Evolutionary conservation across 2,888 invertebrate genomes (phyloP), one percentile per base, ranked within the genome.

Genomic region (Stegophylla sp.): DNA sequence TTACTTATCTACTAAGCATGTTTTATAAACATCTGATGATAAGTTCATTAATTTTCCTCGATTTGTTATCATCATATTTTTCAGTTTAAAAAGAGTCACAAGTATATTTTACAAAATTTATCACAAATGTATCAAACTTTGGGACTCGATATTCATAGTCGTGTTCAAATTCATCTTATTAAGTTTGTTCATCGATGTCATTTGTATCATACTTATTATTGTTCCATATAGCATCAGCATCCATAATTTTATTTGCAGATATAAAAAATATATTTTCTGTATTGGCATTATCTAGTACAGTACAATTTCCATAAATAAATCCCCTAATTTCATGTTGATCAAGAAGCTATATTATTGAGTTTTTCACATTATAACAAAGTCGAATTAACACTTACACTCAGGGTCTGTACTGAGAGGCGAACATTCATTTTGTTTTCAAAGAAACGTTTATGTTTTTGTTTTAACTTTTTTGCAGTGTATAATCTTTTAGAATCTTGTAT

Each of bases 351-450:
- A n/a, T 10, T 9, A 10, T 63, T 9, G n/a, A 63, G 12, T 9
- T 63, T n/a, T 63, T 63, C 41, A 63, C 63, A 63, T 10, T 41
- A 63, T 63, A 63, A 10, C 7, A 63, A 10, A 63, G n/a, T 12
- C 4, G 4, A 10, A 13, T 12, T 45, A 13, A 45, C 45, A 45
- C 45, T 41, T 1, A 2, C 34, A n/a, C 63, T 63, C 17, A 63
- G 20, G 10, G 63, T 41, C 9, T 63, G 63, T n/a, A 41, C 63
- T 5, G 75, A 63, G 3, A 75, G 10, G 23, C 56, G 41, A 15
- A 77, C 77, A 41, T 67, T 77, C 77, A 77, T 77, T 34, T 53
- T 66, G 26, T 77, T 77, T 53, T 77, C 77, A 13, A n/a, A 17
- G 17, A 26, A 67, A n/a, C 43, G n/a, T 3, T 67, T 53, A 23